A percentile compares a stretch with the other conserved stretches of the same genome.
These are phyloP conservation scores for Squalus acanthias DNA, from an alignment of 2,797 vertebrate genomes.

Conservation along the genomic window DNA sequence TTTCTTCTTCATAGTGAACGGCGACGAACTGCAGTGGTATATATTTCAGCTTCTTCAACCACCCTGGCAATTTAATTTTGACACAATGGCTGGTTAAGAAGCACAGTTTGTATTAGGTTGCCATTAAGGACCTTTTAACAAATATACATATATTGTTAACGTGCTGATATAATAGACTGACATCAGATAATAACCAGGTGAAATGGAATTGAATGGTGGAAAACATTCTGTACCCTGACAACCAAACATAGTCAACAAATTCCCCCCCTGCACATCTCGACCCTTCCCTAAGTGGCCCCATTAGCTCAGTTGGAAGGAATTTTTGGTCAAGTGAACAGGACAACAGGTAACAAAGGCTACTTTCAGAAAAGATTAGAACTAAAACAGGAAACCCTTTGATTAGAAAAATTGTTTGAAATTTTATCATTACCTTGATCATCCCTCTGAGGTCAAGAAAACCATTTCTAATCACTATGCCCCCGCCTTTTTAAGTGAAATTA, in stretches of 20 bases:
- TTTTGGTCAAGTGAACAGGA: constrained; percentile 63
- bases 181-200: background rate
- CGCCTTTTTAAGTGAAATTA: constrained; percentile 50
- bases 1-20: background rate
- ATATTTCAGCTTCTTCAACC: background rate
- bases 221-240: constrained; percentile 53
- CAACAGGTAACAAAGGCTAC: constrained; percentile 59
- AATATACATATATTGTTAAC: background rate
- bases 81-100: background rate
- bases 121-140: background rate
- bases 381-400: constrained; percentile 70
- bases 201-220: constrained; percentile 40
- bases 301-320: constrained; percentile 59
- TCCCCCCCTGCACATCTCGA: constrained; percentile 42
- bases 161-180: background rate
- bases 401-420: constrained; percentile 67
- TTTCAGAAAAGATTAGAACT: constrained; percentile 71
- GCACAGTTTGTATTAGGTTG: background rate
- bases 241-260: constrained; percentile 53
- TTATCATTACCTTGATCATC: constrained; percentile 66
- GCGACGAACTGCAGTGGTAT: background rate
- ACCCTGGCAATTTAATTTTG: background rate
- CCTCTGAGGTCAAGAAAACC: constrained; percentile 61
- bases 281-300: constrained; percentile 54
- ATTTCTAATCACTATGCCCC: constrained; percentile 61